These are phyloP conservation scores for Leptothorax acervorum DNA, from an alignment of 2,888 invertebrate genomes.

Conservation along the genomic window DNA sequence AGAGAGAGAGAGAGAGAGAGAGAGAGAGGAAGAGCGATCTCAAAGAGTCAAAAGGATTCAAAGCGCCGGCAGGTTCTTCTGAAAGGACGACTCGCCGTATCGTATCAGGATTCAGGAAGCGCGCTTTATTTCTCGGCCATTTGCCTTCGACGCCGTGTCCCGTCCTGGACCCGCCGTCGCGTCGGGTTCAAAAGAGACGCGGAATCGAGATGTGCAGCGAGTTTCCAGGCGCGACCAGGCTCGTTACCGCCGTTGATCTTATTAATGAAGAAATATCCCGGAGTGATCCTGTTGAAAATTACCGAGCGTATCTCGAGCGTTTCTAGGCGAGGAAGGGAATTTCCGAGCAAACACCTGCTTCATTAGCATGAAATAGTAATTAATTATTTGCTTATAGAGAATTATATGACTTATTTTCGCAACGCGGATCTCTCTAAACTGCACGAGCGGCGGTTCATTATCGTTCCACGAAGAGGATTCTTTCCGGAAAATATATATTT, in stretches of 20 bases:
- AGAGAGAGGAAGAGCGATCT: too few relatives aligned
- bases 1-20: conserved; percentile 27
- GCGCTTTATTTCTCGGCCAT: conserved; percentile 55
- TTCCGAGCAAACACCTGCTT: conserved; percentile 21
- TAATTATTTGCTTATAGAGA: conserved; percentile 27
- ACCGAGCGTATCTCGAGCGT: conserved; percentile 40
- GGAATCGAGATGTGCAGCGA: conserved; percentile 30
- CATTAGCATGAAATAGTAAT: conserved; percentile 34
- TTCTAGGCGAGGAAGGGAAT: conserved; percentile 11
- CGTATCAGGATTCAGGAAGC: conserved; percentile 32
- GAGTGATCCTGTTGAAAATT: conserved; percentile 21
- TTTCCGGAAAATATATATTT: neutral
- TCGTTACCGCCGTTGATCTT: conserved; percentile 41
- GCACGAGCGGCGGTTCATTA: conserved; percentile 13
- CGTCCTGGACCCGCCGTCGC: neutral
- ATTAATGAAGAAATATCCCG: conserved; percentile 43
- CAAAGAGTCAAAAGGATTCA: conserved; percentile 79
- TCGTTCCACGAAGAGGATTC: neutral
- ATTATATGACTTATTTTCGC: conserved; percentile 25
- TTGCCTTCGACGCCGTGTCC: conserved; percentile 47
- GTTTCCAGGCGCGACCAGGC: conserved; percentile 12
- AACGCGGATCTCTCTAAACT: conserved; percentile 16
- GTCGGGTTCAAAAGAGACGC: conserved; percentile 3
- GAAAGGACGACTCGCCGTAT: conserved; percentile 71
- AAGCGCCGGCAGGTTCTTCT: conserved; percentile 65